Conservation (phyloP, 64 coral and sea anemone species). For the Porites lutea region DNA sequence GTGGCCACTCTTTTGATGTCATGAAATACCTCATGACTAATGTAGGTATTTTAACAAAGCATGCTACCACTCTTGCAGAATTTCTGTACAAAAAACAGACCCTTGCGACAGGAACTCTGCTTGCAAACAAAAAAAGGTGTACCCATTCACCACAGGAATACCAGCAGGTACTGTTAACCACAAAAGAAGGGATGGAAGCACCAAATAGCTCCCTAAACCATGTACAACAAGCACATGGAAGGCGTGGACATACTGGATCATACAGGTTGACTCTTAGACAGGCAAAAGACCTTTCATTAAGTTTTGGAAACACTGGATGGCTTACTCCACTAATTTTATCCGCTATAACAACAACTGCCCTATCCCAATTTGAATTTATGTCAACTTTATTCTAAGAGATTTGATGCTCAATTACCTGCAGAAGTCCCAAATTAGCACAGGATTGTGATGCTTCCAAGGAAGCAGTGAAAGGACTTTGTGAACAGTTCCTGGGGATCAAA, state of each 20-base stretch:
- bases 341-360: conserved; percentile 7
- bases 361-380: conserved; percentile 1
- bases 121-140: not conserved
- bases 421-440: not conserved
- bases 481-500: not conserved
- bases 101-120: not conserved
- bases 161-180: conserved; percentile 25
- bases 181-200: not conserved
- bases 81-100: not conserved
- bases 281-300: conserved; percentile 30
- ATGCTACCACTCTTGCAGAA: conserved; percentile 1
- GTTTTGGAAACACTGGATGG: conserved; percentile 36
- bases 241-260: conserved; percentile 49
- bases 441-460: not conserved
- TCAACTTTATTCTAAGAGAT: not conserved
- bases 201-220: not conserved
- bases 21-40: not conserved
- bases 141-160: not conserved
- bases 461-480: not conserved
- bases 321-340: not conserved
- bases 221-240: conserved; percentile 41
- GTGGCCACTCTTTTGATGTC: conserved; percentile 26
- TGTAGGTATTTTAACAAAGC: not conserved
- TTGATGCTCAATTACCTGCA: not conserved
- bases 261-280: not conserved